Evolutionary conservation across 2,888 invertebrate species (phyloP).

Genomic region (Nomada lathburiana): DNA sequence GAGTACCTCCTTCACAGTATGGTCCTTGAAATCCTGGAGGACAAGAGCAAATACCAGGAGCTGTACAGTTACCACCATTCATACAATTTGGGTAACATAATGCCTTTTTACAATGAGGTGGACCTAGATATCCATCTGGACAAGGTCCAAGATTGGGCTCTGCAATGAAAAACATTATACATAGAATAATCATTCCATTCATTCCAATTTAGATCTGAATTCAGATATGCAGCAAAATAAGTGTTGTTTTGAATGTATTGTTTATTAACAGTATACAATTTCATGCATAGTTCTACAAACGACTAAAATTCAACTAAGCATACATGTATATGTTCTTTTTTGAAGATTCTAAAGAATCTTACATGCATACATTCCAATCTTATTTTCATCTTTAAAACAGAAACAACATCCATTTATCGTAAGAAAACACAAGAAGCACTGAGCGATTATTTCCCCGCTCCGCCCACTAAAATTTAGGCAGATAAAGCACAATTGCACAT

Average conservation of each 20-base stretch:
- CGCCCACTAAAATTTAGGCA: conserved; percentile 49
- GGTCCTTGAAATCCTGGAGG: conserved; percentile 95
- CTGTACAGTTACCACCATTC: conserved; percentile 96
- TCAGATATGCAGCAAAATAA: not conserved
- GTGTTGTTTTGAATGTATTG: conserved; percentile 18
- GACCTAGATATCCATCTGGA: conserved; percentile 95
- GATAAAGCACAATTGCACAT: conserved; percentile 48
- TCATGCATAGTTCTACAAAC: not conserved
- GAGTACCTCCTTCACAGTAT: conserved; percentile 94
- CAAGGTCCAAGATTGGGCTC: conserved; percentile 96
- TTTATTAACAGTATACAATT: conserved; percentile 18
- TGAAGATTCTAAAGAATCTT: not conserved
- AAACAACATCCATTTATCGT: conserved; percentile 37
- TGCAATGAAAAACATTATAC: conserved; percentile 77
- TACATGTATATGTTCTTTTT: not conserved
- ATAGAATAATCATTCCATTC: conserved; percentile 3
- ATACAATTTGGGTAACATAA: conserved; percentile 96
- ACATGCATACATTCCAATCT: conserved; percentile 19
- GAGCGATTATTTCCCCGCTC: conserved; percentile 45
- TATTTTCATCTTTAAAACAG: not conserved
- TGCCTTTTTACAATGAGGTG: conserved; percentile 92
- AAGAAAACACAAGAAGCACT: conserved; percentile 34
- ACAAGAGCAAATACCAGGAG: conserved; percentile 95
- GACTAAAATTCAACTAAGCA: not conserved
- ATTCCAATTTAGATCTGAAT: too few species aligned